Evolutionary conservation across 2,888 invertebrate species (phyloP).

Genomic region (Ptilodon capucinus): DNA sequence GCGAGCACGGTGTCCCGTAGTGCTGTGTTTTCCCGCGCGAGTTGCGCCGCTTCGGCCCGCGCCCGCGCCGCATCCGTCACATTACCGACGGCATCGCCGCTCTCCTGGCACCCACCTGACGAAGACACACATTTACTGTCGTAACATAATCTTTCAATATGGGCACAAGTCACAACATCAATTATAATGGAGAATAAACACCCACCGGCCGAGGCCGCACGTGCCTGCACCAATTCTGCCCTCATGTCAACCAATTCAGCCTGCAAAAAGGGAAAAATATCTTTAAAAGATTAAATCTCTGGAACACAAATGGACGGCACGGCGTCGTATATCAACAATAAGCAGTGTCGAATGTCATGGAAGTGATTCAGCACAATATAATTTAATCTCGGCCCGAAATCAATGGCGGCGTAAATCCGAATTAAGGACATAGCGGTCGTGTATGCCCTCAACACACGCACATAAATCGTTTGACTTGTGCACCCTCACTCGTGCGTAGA

Average conservation of each 20-base stretch:
- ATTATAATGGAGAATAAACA: slow-evolving; percentile 4
- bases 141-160: neutral
- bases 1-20: slow-evolving; percentile 88
- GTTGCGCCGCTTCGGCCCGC: slow-evolving; percentile 83
- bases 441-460: slow-evolving; percentile 41
- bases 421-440: slow-evolving; percentile 49
- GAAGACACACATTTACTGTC: neutral
- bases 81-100: slow-evolving; percentile 56
- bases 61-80: slow-evolving; percentile 78
- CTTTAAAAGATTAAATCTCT: slow-evolving; percentile 30
- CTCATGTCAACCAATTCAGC: slow-evolving; percentile 90
- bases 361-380: slow-evolving; percentile 61
- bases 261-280: slow-evolving; percentile 72
- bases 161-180: neutral
- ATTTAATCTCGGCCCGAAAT: slow-evolving; percentile 57
- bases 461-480: slow-evolving; percentile 69
- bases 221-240: slow-evolving; percentile 87
- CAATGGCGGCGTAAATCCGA: slow-evolving; percentile 67
- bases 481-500: slow-evolving; percentile 43
- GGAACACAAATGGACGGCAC: slow-evolving; percentile 40
- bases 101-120: slow-evolving; percentile 59
- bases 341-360: slow-evolving; percentile 57
- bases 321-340: slow-evolving; percentile 55
- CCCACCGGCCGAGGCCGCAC: slow-evolving; percentile 77
- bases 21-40: slow-evolving; percentile 86